Conservation (phyloP, 2,888 invertebrate genomes). For the Panzeria rudis region DNA sequence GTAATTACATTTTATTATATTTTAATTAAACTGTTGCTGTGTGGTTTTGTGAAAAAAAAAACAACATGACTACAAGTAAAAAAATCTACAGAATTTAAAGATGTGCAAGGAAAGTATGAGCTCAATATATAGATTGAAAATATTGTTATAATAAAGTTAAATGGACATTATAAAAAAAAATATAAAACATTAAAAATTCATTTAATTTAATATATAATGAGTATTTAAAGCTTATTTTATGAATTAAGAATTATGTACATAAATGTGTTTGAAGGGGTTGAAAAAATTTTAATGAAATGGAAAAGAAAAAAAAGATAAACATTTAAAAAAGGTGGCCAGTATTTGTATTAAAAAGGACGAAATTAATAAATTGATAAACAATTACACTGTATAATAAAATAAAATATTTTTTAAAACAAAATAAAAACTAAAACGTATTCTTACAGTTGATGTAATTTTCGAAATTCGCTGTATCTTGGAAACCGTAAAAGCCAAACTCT, state of each 20-base stretch:
- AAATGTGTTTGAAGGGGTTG: neutral
- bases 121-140: neutral
- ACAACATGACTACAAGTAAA: neutral
- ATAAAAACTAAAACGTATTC: too few relatives aligned
- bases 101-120: neutral
- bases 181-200: neutral
- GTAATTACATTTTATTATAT: constrained; percentile 58
- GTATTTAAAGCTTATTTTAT: constrained; percentile 33
- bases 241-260: neutral
- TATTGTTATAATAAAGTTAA: constrained; percentile 44
- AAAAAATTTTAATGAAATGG: neutral
- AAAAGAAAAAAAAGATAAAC: neutral
- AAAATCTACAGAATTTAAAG: neutral
- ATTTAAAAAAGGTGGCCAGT: neutral
- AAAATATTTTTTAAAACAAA: too few relatives aligned
- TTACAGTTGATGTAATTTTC: too few relatives aligned
- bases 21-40: constrained; percentile 59
- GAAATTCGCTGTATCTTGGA: too few relatives aligned
- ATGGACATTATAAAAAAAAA: constrained; percentile 1
- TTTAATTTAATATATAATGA: constrained; percentile 37
- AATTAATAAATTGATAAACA: too few relatives aligned
- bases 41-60: constrained; percentile 4
- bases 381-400: too few relatives aligned
- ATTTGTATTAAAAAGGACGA: too few relatives aligned
- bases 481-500: too few relatives aligned